Conservation (phyloP, 2,888 invertebrate genomes). For the Limnephilus rhombicus region DNA sequence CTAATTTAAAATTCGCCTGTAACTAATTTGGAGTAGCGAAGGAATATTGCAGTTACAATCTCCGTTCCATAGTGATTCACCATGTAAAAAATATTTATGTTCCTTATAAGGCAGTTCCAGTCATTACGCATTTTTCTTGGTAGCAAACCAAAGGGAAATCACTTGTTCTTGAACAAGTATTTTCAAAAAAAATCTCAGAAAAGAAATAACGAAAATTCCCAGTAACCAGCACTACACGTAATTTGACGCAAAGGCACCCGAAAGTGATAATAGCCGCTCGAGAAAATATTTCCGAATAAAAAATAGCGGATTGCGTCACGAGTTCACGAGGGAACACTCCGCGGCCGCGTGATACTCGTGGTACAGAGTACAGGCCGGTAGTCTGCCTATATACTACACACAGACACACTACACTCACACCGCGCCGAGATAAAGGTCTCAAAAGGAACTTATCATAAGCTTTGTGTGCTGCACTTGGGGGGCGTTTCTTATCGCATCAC, state of each 20-base stretch:
- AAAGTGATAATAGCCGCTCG: neutral
- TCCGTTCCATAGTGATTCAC: neutral
- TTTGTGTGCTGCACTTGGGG: neutral
- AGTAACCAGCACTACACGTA: neutral
- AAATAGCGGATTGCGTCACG: constrained; percentile 16
- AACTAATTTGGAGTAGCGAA: too few species aligned
- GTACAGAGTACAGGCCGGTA: too few species aligned
- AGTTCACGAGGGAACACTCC: neutral
- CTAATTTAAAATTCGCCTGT: too few species aligned
- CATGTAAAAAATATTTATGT: neutral
- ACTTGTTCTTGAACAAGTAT: neutral
- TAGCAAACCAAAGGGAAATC: neutral
- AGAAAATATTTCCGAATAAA: constrained; percentile 27
- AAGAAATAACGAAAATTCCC: neutral
- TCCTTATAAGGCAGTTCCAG: neutral
- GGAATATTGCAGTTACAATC: too few species aligned
- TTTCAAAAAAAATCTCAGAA: neutral
- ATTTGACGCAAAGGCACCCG: neutral
- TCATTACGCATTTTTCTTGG: neutral
- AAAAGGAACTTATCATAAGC: constrained; percentile 4
- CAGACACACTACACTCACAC: neutral
- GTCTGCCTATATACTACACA: neutral
- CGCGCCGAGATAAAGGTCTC: neutral
- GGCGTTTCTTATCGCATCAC: constrained; percentile 44
- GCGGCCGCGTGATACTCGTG: neutral